A percentile compares a stretch with the other conserved stretches of the same genome.
These are phyloP conservation scores for Bothrops jararaca DNA, from an alignment of 2,113 vertebrate species.

Conservation along the genomic window DNA sequence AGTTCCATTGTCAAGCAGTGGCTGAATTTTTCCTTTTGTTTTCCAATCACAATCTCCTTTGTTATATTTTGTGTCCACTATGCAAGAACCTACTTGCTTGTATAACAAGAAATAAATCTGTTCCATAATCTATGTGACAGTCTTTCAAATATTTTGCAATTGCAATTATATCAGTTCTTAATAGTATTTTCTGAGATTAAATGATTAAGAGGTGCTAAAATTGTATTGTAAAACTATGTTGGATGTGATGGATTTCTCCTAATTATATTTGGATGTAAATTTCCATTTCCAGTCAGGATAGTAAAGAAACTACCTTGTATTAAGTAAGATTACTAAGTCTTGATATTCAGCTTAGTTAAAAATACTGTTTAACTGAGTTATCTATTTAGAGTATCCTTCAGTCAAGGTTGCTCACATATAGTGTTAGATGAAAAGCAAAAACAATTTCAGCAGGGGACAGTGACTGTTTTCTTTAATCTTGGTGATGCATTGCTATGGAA, in stretches of 20 bases:
- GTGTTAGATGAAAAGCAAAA: conserved; percentile 32
- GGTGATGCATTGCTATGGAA: conserved; percentile 1
- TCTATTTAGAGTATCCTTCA: conserved; percentile 46
- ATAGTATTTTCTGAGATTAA: neutral
- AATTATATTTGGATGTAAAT: conserved; percentile 47
- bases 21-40: neutral
- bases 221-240: conserved; percentile 38
- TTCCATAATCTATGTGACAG: neutral
- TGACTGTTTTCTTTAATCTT: conserved; percentile 17
- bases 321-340: conserved; percentile 51
- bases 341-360: conserved; percentile 30
- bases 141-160: neutral
- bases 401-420: conserved; percentile 48
- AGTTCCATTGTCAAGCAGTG: neutral
- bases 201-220: neutral
- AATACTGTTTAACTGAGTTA: conserved; percentile 39
- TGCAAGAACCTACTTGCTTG: neutral
- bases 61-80: neutral
- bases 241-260: conserved; percentile 39
- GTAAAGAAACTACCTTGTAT: conserved; percentile 23
- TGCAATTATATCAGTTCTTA: neutral
- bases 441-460: conserved; percentile 29
- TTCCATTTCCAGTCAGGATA: conserved; percentile 21
- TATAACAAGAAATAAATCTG: neutral
- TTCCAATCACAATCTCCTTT: neutral